A percentile compares a stretch with the other conserved stretches of the same genome.
These are phyloP conservation scores for Beris morrisii DNA, from an alignment of 2,888 invertebrate species.

Conservation along the genomic window DNA sequence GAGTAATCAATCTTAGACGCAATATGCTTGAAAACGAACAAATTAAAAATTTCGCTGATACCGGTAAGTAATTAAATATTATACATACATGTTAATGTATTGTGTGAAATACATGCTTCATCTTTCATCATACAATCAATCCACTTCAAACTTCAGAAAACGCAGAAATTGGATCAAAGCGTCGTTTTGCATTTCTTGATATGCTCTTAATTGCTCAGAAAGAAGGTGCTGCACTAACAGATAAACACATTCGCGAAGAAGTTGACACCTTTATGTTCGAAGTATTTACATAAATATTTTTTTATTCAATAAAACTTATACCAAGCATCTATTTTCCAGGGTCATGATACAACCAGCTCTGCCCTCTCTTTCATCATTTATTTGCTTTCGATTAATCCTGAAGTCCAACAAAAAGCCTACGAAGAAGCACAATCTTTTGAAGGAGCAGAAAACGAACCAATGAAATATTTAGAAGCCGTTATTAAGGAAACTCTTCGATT, in stretches of 20 bases:
- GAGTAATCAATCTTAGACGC: conserved; percentile 49
- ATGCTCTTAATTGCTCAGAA: conserved; percentile 58
- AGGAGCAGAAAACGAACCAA: conserved; percentile 50
- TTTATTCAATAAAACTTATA: not conserved
- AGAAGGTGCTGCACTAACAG: conserved; percentile 54
- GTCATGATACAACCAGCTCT: conserved; percentile 61
- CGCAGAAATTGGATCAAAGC: conserved; percentile 47
- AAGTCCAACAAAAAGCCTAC: conserved; percentile 56
- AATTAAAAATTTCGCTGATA: conserved; percentile 41
- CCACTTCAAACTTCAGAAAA: conserved; percentile 33
- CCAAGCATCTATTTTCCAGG: conserved; percentile 44
- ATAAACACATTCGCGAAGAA: conserved; percentile 60
- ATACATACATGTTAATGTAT: no score
- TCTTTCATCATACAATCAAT: no score
- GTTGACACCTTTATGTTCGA: conserved; percentile 64
- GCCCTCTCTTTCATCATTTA: conserved; percentile 60
- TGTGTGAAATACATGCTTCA: not conserved
- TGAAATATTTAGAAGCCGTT: conserved; percentile 62
- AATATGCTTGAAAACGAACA: conserved; percentile 45
- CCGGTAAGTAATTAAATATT: conserved; percentile 33
- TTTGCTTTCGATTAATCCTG: conserved; percentile 57
- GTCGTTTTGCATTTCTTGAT: conserved; percentile 58
- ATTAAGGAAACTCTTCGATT: conserved; percentile 62
- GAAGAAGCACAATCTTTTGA: conserved; percentile 54
- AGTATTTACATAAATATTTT: conserved; percentile 39